Evolutionary conservation across 2,888 invertebrate species (phyloP).

Genomic region (Parasteatoda lunata): DNA sequence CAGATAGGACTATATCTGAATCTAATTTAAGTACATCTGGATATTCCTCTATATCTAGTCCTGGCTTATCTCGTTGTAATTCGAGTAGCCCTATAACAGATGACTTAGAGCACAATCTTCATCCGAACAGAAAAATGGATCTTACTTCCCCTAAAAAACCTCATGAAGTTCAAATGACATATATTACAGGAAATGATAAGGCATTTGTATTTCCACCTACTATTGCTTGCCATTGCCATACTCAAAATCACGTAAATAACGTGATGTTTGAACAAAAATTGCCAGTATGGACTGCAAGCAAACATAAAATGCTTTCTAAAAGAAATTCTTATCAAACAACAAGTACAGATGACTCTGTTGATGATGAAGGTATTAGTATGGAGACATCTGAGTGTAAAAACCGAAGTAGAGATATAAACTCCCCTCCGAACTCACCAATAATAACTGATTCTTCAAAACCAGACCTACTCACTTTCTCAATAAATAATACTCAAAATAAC

Average conservation of each 20-base stretch:
- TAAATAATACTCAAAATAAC: slow-evolving; percentile 23
- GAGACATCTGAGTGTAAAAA: slow-evolving; percentile 82
- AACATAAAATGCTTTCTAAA: slow-evolving; percentile 50
- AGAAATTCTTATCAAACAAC: slow-evolving; percentile 63
- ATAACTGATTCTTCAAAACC: slow-evolving; percentile 45
- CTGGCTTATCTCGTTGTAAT: slow-evolving; percentile 86
- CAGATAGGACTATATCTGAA: slow-evolving; percentile 83
- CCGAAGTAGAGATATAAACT: slow-evolving; percentile 79
- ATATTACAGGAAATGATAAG: slow-evolving; percentile 50
- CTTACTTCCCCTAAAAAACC: slow-evolving; percentile 53
- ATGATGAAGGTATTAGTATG: slow-evolving; percentile 84
- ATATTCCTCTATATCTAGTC: slow-evolving; percentile 89
- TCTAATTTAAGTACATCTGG: slow-evolving; percentile 89
- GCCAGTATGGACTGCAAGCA: slow-evolving; percentile 41
- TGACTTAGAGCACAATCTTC: slow-evolving; percentile 61
- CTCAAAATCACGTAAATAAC: slow-evolving; percentile 29
- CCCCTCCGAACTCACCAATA: slow-evolving; percentile 5
- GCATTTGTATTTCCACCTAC: slow-evolving; percentile 51
- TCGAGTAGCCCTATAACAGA: slow-evolving; percentile 81
- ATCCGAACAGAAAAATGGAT: slow-evolving; percentile 41
- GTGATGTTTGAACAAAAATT: slow-evolving; percentile 35
- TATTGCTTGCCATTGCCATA: slow-evolving; percentile 55
- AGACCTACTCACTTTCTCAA: slow-evolving; percentile 44
- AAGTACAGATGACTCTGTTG: slow-evolving; percentile 76
- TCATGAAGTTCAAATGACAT: slow-evolving; percentile 59